These are phyloP conservation scores for Physocephala rufipes DNA, from an alignment of 2,888 invertebrate genomes.

Conservation along the genomic window DNA sequence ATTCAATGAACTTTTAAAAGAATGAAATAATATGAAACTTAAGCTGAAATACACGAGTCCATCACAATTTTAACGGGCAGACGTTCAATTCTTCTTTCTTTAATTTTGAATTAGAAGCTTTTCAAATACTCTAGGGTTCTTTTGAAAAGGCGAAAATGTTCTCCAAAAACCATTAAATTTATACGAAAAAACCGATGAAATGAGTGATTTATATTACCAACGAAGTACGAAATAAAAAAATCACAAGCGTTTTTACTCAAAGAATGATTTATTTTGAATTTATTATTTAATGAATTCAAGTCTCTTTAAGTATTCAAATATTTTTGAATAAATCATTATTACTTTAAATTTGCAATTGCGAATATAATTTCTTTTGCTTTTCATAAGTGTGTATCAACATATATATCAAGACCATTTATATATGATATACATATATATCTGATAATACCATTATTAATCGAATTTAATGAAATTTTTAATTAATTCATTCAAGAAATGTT, in stretches of 20 bases:
- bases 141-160: neutral
- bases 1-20: neutral
- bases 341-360: constrained; percentile 4
- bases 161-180: neutral
- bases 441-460: neutral
- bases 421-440: constrained; percentile 12
- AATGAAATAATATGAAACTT: constrained; percentile 13
- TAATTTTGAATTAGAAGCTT: neutral
- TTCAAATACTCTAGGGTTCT: neutral
- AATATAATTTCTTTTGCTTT: constrained; percentile 20
- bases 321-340: constrained; percentile 14
- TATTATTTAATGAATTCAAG: constrained; percentile 5
- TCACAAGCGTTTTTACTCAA: constrained; percentile 67
- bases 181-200: neutral
- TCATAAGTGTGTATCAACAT: constrained; percentile 1
- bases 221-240: constrained; percentile 48
- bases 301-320: neutral
- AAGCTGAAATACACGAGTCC: constrained; percentile 55
- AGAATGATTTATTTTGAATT: constrained; percentile 56
- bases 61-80: constrained; percentile 55
- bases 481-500: constrained; percentile 21
- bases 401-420: neutral
- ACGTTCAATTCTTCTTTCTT: constrained; percentile 22
- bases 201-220: neutral
- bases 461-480: constrained; percentile 22